Conservation (phyloP, 2,113 vertebrate genomes). For the Rhadina sibilatrix region DNA sequence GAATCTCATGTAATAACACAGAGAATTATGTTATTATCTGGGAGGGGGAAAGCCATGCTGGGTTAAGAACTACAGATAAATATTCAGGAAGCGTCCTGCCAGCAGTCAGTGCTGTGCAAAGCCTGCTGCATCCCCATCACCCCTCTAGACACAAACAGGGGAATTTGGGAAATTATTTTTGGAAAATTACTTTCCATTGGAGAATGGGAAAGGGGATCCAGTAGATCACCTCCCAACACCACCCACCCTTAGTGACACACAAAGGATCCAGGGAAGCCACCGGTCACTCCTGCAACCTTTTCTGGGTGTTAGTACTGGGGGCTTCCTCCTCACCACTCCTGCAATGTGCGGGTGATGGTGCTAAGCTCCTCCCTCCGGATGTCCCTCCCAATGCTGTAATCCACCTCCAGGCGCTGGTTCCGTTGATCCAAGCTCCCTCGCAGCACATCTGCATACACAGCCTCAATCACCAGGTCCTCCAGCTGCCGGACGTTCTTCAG, state of each 20-base stretch:
- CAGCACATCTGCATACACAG: constrained; percentile 76
- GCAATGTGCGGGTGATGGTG: constrained; percentile 91
- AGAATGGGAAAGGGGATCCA: rapidly evolving
- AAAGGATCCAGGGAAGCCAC: not conserved
- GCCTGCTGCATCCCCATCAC: rapidly evolving
- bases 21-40: not conserved
- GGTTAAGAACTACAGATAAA: not conserved
- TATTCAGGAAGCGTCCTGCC: not conserved
- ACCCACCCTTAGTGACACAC: not conserved
- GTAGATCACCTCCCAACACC: not conserved
- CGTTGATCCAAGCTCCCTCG: constrained; percentile 79
- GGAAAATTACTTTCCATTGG: rapidly evolving
- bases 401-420: constrained; percentile 84
- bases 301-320: not conserved
- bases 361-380: constrained; percentile 93
- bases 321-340: constrained; percentile 88
- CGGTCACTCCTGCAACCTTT: not conserved
- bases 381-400: constrained; percentile 94
- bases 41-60: not conserved
- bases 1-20: not conserved
- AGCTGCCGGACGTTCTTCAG: constrained; percentile 77
- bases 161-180: not conserved
- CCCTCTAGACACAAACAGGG: not conserved
- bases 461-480: constrained; percentile 80
- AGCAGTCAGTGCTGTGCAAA: not conserved